Percentiles rank a stretch among this genome's conserved stretches.
Evolutionary conservation across 2,888 invertebrate genomes (phyloP).

Genomic region (Hofmannophila pseudospretella): DNA sequence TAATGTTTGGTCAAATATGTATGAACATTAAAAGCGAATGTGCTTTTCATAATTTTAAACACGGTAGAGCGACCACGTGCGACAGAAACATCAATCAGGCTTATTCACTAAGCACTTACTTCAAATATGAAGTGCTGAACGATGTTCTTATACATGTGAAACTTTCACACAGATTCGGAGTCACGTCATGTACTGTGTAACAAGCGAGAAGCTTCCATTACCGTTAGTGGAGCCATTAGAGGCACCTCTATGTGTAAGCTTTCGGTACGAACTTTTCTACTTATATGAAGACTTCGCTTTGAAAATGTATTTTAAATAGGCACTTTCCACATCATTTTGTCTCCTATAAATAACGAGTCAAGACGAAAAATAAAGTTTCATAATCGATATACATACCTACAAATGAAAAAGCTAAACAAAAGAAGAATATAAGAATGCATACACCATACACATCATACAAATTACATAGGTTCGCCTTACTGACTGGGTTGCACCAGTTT

Average conservation of each 20-base stretch:
- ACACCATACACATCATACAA: no score
- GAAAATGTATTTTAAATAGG: background rate
- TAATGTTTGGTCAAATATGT: no score
- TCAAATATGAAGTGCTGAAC: constrained; percentile 4
- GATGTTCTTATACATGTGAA: constrained; percentile 2
- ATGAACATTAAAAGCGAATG: background rate
- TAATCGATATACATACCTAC: no score
- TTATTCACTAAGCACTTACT: constrained; percentile 11
- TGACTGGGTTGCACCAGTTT: constrained; percentile 3
- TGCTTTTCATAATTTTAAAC: background rate
- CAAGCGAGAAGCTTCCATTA: constrained; percentile 12
- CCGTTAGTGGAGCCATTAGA: constrained; percentile 14
- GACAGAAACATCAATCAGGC: constrained; percentile 13
- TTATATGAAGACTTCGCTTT: background rate
- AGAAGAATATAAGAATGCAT: no score
- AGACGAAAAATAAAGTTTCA: no score
- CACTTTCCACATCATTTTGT: background rate
- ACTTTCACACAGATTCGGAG: constrained; percentile 9
- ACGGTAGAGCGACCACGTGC: background rate
- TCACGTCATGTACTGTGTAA: constrained; percentile 4
- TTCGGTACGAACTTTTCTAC: constrained; percentile 6
- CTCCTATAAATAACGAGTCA: no score
- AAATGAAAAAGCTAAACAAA: no score
- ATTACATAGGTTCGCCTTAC: background rate
- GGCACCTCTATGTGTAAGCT: constrained; percentile 10